Evolutionary conservation across 2,113 vertebrate species (phyloP), one percentile per base, ranked within the genome.

Genomic region (Scopus umbretta): DNA sequence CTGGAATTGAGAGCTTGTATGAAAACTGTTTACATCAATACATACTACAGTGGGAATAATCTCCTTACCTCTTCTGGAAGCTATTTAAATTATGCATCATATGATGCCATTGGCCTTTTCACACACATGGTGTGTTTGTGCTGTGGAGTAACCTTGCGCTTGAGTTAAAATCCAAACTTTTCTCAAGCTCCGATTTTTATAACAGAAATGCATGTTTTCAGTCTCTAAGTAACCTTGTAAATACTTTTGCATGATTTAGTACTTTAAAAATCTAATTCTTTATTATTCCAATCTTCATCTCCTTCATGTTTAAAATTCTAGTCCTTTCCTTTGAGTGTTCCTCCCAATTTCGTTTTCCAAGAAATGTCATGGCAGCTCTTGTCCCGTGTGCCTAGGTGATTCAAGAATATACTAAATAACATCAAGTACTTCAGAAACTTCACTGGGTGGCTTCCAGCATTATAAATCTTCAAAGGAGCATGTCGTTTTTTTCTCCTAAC

Each of bases 361-460:
- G 58, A 53, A 10, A 36, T 62, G 61, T 80, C 13, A 9, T 45
- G 78, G 45, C 6, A 20, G 13, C 38, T 56, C 18, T 58, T 45
- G 5, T 59, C 50, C 12, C 2, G 0, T 1, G 0, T 59, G 22
- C 38, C 36, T 11, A 8, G 26, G 34, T 32, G 27, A 32, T 47
- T 63, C 0, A 0, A 58, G 59, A 61, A n/a, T 49, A 53, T 6
- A 34, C 17, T 50, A 68, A 88, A 63, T 55, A 52, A 16, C 5
- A 17, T 7, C 3, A 32, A 29, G 2, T 68, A 17, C 30, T 89
- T 94, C 23, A 66, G 18, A 36, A 84, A 42, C 34, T 61, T 76
- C 38, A 23, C 22, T 59, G 29, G 8, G 4, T 65, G 47, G 7
- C 16, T 80, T 80, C 18, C 38, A 70, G 42, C 19, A 11, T 14